phyloP scores from a whole-genome alignment of 2,888 invertebrate genomes.

The Drosophila bunnanda region DNA sequence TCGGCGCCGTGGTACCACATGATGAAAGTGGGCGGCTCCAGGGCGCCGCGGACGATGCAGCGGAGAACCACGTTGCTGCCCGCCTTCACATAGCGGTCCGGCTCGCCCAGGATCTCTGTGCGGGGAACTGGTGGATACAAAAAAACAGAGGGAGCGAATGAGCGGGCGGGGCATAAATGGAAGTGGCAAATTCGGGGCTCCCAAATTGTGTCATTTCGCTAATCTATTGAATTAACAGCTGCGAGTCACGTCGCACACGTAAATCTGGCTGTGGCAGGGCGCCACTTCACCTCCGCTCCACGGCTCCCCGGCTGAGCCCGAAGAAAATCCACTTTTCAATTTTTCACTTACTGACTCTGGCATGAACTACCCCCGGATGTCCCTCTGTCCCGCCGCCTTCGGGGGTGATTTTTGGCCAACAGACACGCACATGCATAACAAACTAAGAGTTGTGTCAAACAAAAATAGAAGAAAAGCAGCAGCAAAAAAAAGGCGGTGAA shows the following conservation, averaged over 20 bases:
- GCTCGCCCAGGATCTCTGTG: conserved; percentile 94
- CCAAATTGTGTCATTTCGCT: conserved; percentile 74
- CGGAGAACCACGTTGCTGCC: conserved; percentile 94
- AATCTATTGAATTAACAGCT: conserved; percentile 81
- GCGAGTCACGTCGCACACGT: conserved; percentile 76
- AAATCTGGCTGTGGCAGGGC: conserved; percentile 62
- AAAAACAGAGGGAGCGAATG: conserved; percentile 6
- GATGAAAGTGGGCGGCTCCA: conserved; percentile 96
- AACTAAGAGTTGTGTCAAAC: conserved; percentile 76
- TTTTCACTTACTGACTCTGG: conserved; percentile 73
- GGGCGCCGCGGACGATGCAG: conserved; percentile 95
- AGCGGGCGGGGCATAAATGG: conserved; percentile 23
- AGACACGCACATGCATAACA: conserved; percentile 71
- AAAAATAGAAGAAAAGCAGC: conserved; percentile 30
- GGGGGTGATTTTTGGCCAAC: conserved; percentile 32
- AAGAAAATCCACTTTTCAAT: conserved; percentile 76
- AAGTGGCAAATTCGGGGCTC: conserved; percentile 39
- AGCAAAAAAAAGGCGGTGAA: conserved; percentile 37
- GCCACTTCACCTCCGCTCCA: conserved; percentile 47
- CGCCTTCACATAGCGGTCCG: conserved; percentile 95
- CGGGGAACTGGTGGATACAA: conserved; percentile 90
- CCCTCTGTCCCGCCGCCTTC: background rate
- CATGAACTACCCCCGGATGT: conserved; percentile 18
- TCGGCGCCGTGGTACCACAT: conserved; percentile 93
- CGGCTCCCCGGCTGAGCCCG: background rate